Conservation (phyloP, 1,140 invertebrate genomes). For the fruit fly (Drosophila melanogaster) region Release_6_plus_ISO1_MT NT_037436.4:22360001-22360500, state of each 20-base stretch:
- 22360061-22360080: slow-evolving; percentile 22
- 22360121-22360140: slow-evolving; percentile 67
- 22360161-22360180: slow-evolving; percentile 29
- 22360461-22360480: slow-evolving; percentile 57
- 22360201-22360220: slow-evolving; percentile 16
- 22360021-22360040: slow-evolving; percentile 80
- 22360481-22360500: slow-evolving; percentile 10
- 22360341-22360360: slow-evolving; percentile 72
- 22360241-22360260: background rate
- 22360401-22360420: slow-evolving; percentile 70
- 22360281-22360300: slow-evolving; percentile 7
- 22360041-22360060: slow-evolving; percentile 39
- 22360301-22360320: slow-evolving; percentile 21
- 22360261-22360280: slow-evolving; percentile 18
- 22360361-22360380: slow-evolving; percentile 38
- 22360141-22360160: slow-evolving; percentile 32
- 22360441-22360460: slow-evolving; percentile 47
- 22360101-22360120: slow-evolving; percentile 80
- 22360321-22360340: slow-evolving; percentile 57
- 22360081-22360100: slow-evolving; percentile 58
- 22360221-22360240: slow-evolving; percentile 4
- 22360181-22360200: slow-evolving; percentile 7
- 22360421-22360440: slow-evolving; percentile 18
- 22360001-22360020: slow-evolving; percentile 73
- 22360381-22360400: slow-evolving; percentile 73